Base-by-base conservation (phyloP, 2,113 vertebrate genomes). In the Neolamprologus kungweensis region DNA sequence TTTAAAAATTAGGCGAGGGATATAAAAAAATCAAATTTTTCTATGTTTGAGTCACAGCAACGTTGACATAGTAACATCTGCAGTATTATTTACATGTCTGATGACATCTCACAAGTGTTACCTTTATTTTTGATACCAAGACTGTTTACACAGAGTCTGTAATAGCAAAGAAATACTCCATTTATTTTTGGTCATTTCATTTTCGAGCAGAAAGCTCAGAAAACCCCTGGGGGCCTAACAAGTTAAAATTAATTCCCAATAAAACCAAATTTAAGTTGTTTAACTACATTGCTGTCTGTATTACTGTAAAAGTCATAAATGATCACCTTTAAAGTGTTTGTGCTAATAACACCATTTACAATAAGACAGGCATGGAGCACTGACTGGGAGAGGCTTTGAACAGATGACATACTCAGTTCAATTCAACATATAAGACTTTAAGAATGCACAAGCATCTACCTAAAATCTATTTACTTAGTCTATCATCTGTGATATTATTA, bases 11-110 rank as follows among this genome's bases (percentile, higher is more conserved):
- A 31, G 14, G 8, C 26, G 1, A 60, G 57, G 14, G 57, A 60
- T 60, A 60, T 31, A 31, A 60, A 60, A 60, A 17, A 60, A 60
- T 60, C 14, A 0, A 0, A 60, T 31, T 10, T 31, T 17, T 60
- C 57, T 60, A 60, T 60, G 3, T 60, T 60, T 31, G 57, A 60
- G 57, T 60, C 57, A 60, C 8, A 60, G 26, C 2, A 9, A 60
- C 5, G 2, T 60, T 17, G 57, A 6, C 57, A 17, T 60, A 60
- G 57, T 60, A 31, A 60, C 57, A 60, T 31, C 57, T 60, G 57
- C 57, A 31, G 57, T 31, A 60, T 17, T 31, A 60, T 60, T 60
- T 60, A 17, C 26, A 31, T 1, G 8, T 9, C 26, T 60, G 57
- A 31, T 60, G 57, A 60, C 57, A 17, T 31, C 57, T 55, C 28